These are phyloP conservation scores for Huso huso DNA, from an alignment of 2,797 vertebrate species.

Conservation along the genomic window DNA sequence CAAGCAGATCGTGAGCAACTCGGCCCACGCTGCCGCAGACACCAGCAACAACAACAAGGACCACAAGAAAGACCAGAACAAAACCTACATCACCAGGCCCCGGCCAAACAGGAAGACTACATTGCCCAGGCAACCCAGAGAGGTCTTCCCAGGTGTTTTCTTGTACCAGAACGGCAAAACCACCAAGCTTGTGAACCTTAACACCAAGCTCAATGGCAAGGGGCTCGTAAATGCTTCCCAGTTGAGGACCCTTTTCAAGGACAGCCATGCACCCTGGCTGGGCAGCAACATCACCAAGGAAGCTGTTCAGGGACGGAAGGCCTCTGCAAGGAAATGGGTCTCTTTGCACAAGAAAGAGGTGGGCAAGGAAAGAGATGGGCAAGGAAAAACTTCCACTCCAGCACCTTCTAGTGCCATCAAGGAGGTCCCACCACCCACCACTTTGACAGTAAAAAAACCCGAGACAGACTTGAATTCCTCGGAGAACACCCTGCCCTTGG, in stretches of 20 bases:
- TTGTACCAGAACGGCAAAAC: conserved; percentile 69
- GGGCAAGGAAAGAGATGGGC: conserved; percentile 22
- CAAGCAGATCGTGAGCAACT: conserved; percentile 59
- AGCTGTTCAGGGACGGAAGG: conserved; percentile 31
- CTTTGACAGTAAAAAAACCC: conserved; percentile 16
- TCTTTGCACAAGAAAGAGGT: conserved; percentile 4
- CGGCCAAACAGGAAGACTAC: conserved; percentile 35
- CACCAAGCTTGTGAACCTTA: conserved; percentile 57
- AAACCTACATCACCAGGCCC: conserved; percentile 83
- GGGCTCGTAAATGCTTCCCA: conserved; percentile 42
- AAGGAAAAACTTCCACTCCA: not conserved
- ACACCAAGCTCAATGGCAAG: conserved; percentile 43
- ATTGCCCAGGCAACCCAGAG: conserved; percentile 49
- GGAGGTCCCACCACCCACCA: not conserved
- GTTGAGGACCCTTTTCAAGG: conserved; percentile 48
- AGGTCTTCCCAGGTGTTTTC: conserved; percentile 76
- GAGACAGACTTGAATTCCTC: conserved; percentile 49
- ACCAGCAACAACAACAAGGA: conserved; percentile 29
- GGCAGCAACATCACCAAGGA: conserved; percentile 46
- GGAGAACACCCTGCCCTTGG: conserved; percentile 27
- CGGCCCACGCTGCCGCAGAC: conserved; percentile 26
- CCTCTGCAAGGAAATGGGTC: conserved; percentile 28
- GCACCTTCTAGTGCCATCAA: conserved; percentile 28
- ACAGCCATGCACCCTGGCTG: conserved; percentile 41
- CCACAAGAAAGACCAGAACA: conserved; percentile 53